Evolutionary conservation across 1,140 invertebrate species (phyloP), one percentile per base, ranked within the genome.

Genomic region (Catajapyx aquilonaris): DNA sequence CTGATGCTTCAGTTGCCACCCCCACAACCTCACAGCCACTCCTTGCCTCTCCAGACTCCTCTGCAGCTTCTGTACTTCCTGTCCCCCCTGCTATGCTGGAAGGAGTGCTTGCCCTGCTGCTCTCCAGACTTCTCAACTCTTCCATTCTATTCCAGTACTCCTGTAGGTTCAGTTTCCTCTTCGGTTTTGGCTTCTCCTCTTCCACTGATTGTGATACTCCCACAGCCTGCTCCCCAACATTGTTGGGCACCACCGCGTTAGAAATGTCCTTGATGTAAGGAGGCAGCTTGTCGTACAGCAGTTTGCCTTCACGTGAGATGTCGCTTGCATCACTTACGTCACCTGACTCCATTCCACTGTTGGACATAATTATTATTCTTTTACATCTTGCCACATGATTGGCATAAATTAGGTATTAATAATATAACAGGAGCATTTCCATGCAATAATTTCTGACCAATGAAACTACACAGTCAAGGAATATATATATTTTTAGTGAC

Each of bases 101-200:
- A 34, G 48, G 47, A 10, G 45, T 48, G 33, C 46, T 46, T 20
- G 42, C 36, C 16, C 38, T 33, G 22, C 42, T 45, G 25, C 38
- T 37, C 15, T 40, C 22, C n/a, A 40, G 37, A 38, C 38, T 41
- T 43, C 44, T n/a, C 36, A 46, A 42, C 34, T 59, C 55, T 48
- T 57, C 54, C 37, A 53, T 44, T 31, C 59, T 48, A 35, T 49
- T 59, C 39, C 59, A 54, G 42, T 66, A 65, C 44, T 65, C 61
- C 35, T 56, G 53, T 5, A 66, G 41, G 48, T 64, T 64, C 5
- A 65, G 45, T 50, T 64, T 58, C 44, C 47, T 57, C 23, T 57
- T 61, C 30, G 25, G 31, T 9, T 40, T 20, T 11, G 35, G 35
- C 19, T 50, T 41, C 19, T 42, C 37, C 9, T 18, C 30, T 25